Base-by-base conservation (phyloP, 2,113 vertebrate genomes). In the Rutilus rutilus region DNA sequence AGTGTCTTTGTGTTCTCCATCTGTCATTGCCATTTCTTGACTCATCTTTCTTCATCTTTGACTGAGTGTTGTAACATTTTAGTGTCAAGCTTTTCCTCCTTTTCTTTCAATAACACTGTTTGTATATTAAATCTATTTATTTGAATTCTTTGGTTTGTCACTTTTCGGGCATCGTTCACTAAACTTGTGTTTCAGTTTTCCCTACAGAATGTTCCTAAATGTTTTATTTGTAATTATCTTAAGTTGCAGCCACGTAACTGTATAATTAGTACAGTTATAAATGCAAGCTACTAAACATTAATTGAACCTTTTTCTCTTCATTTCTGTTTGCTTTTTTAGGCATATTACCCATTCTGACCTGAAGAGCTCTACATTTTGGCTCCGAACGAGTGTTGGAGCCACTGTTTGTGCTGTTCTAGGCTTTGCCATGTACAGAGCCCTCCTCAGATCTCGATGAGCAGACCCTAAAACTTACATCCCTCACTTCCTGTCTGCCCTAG, bases 311-410 rank as follows among this genome's bases (percentile, higher is more conserved):
- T 50, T 25, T 84, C 25, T 65, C 30, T n/a, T 8, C 21, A 14
- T 69, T 21, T 79, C 33, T 60, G 83, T 91, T 94, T 91, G 92
- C 90, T 87, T 42, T 39, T 42, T 36, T 92, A 99, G 98, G 93
- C 96, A 98, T 0, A 92, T 98, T 87, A 96, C 95, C 71, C 97
- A 97, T 93, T 96, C 96, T 0, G 97, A 99, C 92, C 94, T 98
- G 94, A 97, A 96, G 93, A 97, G 95, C 90, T 97, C 97, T 4
- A 96, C 96, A 0, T 97, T 99, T 93, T 99, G 98, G 97, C 95
- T 99, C 91, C 96, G 95, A 91, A 95, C 96, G 36, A 98, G 98
- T 88, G 96, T 98, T 86, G 98, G 98, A 89, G 97, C 97, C 92
- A 96, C 97, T 1, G 93, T 98, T 88, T 97, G 97, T 89, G 97